These are phyloP conservation scores for Caenorhabditis briggsae DNA, from an alignment of 1,140 invertebrate species.

Conservation along the genomic window DNA sequence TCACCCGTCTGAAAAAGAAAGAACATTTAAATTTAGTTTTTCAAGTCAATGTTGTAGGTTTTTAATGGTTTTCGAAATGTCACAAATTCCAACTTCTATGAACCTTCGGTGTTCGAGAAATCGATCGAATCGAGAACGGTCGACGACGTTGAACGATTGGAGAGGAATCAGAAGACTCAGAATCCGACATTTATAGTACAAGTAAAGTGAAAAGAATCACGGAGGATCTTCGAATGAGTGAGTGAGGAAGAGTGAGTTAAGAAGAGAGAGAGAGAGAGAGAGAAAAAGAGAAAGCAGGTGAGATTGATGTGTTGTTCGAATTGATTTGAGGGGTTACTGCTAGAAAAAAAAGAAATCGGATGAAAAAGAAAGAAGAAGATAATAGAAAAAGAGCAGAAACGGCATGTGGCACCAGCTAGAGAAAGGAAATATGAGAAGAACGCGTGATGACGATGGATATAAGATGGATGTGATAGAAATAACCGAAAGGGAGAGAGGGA, in stretches of 20 bases:
- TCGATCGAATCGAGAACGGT: slow-evolving; percentile 38
- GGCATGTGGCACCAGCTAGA: slow-evolving; percentile 8
- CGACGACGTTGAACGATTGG: slow-evolving; percentile 43
- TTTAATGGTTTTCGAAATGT: no score
- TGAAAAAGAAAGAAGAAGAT: slow-evolving; percentile 11
- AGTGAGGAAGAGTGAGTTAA: not conserved
- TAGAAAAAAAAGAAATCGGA: not conserved
- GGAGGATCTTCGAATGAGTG: not conserved
- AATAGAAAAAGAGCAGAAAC: slow-evolving; percentile 37
- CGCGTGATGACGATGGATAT: slow-evolving; percentile 33
- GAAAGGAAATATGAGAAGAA: slow-evolving; percentile 49
- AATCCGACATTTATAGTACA: slow-evolving; percentile 42
- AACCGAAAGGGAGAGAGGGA: not conserved
- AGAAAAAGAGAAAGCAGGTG: not conserved
- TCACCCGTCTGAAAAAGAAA: slow-evolving; percentile 38
- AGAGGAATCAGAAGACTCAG: slow-evolving; percentile 52
- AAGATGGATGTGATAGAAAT: slow-evolving; percentile 9
- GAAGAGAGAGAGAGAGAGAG: not conserved
- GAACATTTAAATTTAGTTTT: not conserved
- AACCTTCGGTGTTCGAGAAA: slow-evolving; percentile 33
- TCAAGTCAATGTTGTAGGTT: not conserved
- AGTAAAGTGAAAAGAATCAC: slow-evolving; percentile 44
- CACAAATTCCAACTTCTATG: not conserved
- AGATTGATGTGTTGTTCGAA: slow-evolving; percentile 52
- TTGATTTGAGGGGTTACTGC: slow-evolving; percentile 12